Conservation (phyloP, 2,888 invertebrate species). For the Boloria euphrosyne region DNA sequence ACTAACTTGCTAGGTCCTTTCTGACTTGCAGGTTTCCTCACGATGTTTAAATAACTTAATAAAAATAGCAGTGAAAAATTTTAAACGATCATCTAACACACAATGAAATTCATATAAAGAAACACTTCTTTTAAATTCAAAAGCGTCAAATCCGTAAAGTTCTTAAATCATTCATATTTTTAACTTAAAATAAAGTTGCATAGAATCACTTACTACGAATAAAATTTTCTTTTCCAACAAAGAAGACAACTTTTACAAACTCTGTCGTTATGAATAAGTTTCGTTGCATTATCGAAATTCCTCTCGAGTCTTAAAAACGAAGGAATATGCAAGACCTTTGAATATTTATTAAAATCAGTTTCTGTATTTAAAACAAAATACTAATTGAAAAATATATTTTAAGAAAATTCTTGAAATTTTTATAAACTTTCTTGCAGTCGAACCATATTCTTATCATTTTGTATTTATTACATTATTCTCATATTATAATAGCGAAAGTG, state of each 20-base stretch:
- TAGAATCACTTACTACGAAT: constrained; percentile 38
- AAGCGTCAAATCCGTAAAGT: background rate
- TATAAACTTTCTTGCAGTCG: no score
- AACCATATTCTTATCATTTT: no score
- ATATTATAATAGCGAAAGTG: no score
- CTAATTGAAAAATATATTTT: no score
- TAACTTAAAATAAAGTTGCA: constrained; percentile 34
- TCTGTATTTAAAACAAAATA: background rate
- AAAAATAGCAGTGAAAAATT: no score
- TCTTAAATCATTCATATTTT: constrained; percentile 22
- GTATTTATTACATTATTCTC: no score
- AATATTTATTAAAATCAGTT: constrained; percentile 31
- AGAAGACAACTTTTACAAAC: constrained; percentile 38
- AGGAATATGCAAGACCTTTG: constrained; percentile 28
- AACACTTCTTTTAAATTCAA: background rate
- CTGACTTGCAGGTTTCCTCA: no score
- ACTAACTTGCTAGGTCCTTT: no score
- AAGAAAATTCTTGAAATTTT: no score
- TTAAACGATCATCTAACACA: no score
- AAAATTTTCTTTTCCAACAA: constrained; percentile 36
- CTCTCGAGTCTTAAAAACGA: constrained; percentile 28
- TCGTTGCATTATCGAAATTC: constrained; percentile 39
- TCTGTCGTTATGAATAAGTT: constrained; percentile 40
- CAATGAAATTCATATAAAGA: no score
- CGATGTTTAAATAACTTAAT: no score